A percentile compares a stretch with the other conserved stretches of the same genome.
Evolutionary conservation across 2,888 invertebrate species (phyloP).

Genomic region (Strigamia transsilvanica): DNA sequence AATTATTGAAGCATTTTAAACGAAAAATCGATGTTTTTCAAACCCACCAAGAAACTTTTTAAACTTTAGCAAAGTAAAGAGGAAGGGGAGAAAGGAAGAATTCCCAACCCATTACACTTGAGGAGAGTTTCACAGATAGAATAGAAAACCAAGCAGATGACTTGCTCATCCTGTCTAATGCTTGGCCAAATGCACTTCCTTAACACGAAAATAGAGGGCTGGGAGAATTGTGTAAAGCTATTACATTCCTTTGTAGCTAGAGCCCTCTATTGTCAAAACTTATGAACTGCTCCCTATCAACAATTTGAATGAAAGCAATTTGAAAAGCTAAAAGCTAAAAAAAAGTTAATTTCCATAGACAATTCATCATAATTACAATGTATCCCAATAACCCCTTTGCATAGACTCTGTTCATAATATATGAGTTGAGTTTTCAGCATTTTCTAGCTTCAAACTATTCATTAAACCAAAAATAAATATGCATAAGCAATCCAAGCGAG

Average conservation of each 20-base stretch:
- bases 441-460: too few species aligned
- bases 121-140: neutral
- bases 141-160: neutral
- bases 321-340: neutral
- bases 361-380: too few species aligned
- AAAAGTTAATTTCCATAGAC: too few species aligned
- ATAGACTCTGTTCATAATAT: too few species aligned
- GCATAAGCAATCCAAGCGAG: too few species aligned
- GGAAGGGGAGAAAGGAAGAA: neutral
- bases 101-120: conserved; percentile 15
- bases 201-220: neutral
- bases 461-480: too few species aligned
- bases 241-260: neutral
- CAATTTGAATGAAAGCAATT: neutral
- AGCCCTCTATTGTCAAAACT: neutral
- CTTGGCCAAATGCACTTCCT: conserved; percentile 44
- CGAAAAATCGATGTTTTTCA: too few species aligned
- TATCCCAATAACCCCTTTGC: too few species aligned
- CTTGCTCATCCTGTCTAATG: conserved; percentile 28
- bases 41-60: neutral
- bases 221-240: neutral
- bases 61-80: neutral
- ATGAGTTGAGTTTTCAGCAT: too few species aligned
- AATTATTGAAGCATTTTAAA: too few species aligned
- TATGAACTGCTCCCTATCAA: neutral